A percentile compares a stretch with the other conserved stretches of the same genome.
Evolutionary conservation across 2,797 vertebrate genomes (phyloP).

Genomic region (Eulemur albifrons): DNA sequence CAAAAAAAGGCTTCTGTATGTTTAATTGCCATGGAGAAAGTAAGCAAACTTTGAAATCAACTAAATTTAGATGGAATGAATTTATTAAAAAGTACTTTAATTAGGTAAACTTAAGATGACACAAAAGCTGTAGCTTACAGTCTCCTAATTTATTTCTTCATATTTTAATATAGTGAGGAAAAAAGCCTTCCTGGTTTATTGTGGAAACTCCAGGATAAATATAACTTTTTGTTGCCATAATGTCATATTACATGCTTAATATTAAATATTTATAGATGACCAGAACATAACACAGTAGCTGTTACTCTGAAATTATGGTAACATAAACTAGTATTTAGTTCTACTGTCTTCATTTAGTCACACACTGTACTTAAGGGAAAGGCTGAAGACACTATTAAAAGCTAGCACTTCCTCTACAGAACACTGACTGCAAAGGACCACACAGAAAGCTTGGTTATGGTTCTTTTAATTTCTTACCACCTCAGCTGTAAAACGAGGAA

Average conservation of each 20-base stretch:
- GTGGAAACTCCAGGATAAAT: background rate
- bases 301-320: background rate
- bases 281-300: background rate
- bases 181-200: background rate
- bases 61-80: background rate
- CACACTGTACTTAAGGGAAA: background rate
- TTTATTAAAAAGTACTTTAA: slow-evolving; percentile 1
- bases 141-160: background rate
- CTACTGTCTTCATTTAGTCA: background rate
- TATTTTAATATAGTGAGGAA: background rate
- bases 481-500: background rate
- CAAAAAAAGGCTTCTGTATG: background rate
- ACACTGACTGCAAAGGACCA: background rate
- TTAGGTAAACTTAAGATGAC: background rate
- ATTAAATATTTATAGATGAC: slow-evolving; percentile 21
- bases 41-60: slow-evolving; percentile 33
- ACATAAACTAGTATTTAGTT: background rate
- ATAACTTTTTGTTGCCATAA: background rate
- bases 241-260: background rate
- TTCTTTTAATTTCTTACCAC: background rate
- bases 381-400: background rate
- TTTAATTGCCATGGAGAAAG: slow-evolving; percentile 7
- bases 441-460: background rate
- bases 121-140: background rate
- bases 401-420: background rate